Percentiles rank a stretch among this genome's conserved stretches.
Evolutionary conservation across 2,888 invertebrate species (phyloP).

Genomic region (Oligia strigilis): DNA sequence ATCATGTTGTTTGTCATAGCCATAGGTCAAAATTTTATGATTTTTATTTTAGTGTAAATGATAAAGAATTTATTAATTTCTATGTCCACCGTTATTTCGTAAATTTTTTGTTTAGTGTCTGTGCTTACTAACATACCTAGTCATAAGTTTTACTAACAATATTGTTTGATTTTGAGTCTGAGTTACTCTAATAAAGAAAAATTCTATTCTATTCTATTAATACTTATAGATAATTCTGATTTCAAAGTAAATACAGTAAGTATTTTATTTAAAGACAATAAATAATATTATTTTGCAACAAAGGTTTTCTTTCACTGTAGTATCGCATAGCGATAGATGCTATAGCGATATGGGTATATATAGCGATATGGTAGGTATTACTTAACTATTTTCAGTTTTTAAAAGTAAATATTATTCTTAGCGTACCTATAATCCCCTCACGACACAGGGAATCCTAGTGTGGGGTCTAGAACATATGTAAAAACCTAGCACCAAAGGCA

Average conservation of each 20-base stretch:
- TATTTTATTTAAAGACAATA: neutral
- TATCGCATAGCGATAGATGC: neutral
- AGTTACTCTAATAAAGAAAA: too few species aligned
- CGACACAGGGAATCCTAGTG: too few species aligned
- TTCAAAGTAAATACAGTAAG: neutral
- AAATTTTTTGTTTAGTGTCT: too few species aligned
- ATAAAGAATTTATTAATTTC: neutral
- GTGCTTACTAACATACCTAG: too few species aligned
- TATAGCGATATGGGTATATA: too few species aligned
- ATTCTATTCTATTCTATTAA: too few species aligned
- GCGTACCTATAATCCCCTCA: neutral
- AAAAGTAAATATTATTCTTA: neutral
- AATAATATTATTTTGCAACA: neutral
- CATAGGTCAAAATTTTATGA: neutral
- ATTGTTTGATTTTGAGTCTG: too few species aligned
- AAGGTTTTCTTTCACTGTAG: neutral
- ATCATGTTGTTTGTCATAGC: slow-evolving; percentile 11
- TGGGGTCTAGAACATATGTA: too few species aligned
- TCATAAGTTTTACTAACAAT: too few species aligned
- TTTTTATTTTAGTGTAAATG: neutral
- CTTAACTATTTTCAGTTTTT: neutral
- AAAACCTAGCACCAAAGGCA: too few species aligned
- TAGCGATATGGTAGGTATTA: too few species aligned
- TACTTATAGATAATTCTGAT: neutral
- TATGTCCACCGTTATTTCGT: too few species aligned